These are phyloP conservation scores for Cordilura impudica DNA, from an alignment of 2,888 invertebrate species.

Conservation along the genomic window DNA sequence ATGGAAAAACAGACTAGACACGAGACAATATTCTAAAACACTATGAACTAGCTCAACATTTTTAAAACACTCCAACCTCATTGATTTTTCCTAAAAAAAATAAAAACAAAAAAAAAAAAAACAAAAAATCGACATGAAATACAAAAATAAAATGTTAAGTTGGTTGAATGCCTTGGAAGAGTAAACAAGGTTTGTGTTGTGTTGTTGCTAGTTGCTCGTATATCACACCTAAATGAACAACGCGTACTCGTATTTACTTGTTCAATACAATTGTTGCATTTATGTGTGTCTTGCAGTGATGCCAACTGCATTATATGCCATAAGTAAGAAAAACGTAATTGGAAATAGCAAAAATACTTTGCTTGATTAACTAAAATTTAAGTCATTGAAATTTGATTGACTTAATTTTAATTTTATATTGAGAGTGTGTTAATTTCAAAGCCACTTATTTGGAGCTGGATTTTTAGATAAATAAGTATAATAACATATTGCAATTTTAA, in stretches of 20 bases:
- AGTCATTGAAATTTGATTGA: no score
- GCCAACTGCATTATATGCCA: no score
- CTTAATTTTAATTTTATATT: no score
- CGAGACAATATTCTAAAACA: conserved; percentile 42
- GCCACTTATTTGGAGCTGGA: no score
- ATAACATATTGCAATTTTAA: no score
- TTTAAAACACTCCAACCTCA: conserved; percentile 25
- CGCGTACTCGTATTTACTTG: conserved; percentile 7
- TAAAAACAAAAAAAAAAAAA: conserved; percentile 1
- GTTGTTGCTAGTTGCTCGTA: conserved; percentile 33
- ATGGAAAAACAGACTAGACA: conserved; percentile 47
- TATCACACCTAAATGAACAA: conserved; percentile 55
- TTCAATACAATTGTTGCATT: conserved; percentile 29
- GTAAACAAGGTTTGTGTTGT: conserved; percentile 47
- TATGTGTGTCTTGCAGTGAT: background rate
- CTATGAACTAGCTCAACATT: conserved; percentile 22
- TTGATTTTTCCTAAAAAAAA: conserved; percentile 38
- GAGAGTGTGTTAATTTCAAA: no score
- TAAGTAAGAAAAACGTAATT: no score
- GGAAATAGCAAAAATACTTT: no score
- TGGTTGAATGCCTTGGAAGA: conserved; percentile 12
- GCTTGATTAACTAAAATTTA: no score
- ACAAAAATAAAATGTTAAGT: conserved; percentile 18
- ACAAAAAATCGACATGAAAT: background rate
- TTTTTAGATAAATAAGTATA: no score